Percentiles rank a stretch among this genome's conserved stretches.
Evolutionary conservation across 2,888 invertebrate species (phyloP).

Genomic region (Psylliodes chrysocephalus): DNA sequence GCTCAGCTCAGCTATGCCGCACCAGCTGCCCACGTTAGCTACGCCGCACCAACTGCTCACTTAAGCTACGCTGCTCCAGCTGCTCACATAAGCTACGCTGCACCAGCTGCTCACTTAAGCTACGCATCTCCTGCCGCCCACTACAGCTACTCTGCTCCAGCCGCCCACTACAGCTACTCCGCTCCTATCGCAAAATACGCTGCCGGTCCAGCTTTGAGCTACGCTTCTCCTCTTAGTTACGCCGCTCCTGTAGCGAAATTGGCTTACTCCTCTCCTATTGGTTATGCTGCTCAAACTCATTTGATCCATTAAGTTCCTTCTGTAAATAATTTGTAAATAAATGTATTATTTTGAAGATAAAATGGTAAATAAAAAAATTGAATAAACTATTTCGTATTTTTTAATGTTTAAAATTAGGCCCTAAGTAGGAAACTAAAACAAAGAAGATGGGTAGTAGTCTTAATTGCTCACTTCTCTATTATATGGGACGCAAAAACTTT

Average conservation of each 20-base stretch:
- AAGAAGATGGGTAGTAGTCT: too few species aligned
- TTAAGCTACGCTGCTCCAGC: background rate
- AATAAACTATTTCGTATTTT: too few species aligned
- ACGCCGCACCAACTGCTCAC: constrained; percentile 31
- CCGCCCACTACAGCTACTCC: constrained; percentile 8
- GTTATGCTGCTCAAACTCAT: constrained; percentile 35
- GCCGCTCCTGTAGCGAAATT: constrained; percentile 42
- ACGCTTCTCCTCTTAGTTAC: constrained; percentile 43
- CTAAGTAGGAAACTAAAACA: too few species aligned
- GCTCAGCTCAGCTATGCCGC: constrained; percentile 42
- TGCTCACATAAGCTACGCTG: constrained; percentile 25
- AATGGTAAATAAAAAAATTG: background rate
- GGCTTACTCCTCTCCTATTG: constrained; percentile 31
- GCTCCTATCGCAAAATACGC: constrained; percentile 34
- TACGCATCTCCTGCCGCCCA: constrained; percentile 6
- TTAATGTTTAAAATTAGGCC: too few species aligned
- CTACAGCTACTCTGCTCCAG: constrained; percentile 34
- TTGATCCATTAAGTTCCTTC: constrained; percentile 13
- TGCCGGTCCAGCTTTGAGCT: constrained; percentile 54
- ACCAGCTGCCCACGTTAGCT: constrained; percentile 25
- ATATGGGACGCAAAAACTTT: too few species aligned
- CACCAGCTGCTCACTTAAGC: constrained; percentile 30
- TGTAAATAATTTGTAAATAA: constrained; percentile 4
- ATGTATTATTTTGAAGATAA: background rate
- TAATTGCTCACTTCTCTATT: too few species aligned